phyloP scores from a whole-genome alignment of 2,113 vertebrate species.

The Nicator chloris region DNA sequence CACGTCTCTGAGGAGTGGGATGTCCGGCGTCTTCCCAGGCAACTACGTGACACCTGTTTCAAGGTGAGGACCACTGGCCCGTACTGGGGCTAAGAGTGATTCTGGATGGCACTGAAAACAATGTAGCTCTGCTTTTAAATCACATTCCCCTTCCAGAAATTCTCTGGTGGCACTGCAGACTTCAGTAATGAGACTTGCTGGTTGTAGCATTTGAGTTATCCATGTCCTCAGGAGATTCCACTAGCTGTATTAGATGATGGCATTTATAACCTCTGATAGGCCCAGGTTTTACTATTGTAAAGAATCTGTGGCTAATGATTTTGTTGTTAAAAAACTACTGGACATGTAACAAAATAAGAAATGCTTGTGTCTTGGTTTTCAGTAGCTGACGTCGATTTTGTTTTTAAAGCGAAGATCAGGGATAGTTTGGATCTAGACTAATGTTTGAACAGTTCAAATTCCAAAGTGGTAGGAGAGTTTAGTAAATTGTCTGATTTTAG shows the following conservation, averaged over 20 bases:
- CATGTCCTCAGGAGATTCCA: neutral
- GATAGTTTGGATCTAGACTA: neutral
- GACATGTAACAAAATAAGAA: neutral
- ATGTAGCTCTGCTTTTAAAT: neutral
- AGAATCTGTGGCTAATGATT: neutral
- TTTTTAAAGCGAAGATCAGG: neutral
- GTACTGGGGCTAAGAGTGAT: neutral
- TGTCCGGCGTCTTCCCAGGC: slow-evolving; percentile 94
- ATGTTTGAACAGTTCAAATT: neutral
- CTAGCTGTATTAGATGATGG: neutral
- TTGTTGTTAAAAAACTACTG: neutral
- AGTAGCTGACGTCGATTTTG: neutral
- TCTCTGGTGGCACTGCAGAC: neutral
- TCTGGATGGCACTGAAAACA: neutral
- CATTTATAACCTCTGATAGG: neutral
- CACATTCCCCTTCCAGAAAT: neutral
- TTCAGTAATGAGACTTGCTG: neutral
- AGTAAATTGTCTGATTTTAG: neutral
- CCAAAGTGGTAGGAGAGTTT: neutral
- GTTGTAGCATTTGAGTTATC: neutral
- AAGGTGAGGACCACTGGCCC: slow-evolving; percentile 75
- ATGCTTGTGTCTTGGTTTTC: neutral
- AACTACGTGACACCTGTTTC: slow-evolving; percentile 98
- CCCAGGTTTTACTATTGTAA: neutral
- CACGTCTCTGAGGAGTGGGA: slow-evolving; percentile 87